Base-by-base conservation (phyloP, 92 coral and sea anemone genomes). In the Epizoanthus illoricatus region DNA sequence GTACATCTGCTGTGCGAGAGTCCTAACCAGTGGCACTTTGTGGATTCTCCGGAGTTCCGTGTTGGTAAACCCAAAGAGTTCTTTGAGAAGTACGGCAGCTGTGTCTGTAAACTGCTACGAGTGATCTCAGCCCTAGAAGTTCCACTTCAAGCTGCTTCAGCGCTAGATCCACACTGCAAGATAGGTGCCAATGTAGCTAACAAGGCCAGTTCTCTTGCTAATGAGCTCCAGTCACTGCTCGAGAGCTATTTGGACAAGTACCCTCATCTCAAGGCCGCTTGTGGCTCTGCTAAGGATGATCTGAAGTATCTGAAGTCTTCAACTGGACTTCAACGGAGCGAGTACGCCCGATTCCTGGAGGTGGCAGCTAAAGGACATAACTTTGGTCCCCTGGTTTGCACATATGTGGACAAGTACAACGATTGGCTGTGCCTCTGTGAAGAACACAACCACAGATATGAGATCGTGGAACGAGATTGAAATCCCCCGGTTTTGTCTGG, bases 41-140 rank as follows among this genome's bases (percentile, higher is more conserved):
- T 78, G 5, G 58, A 69, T 42, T 85, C 84, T 13, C 88, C 88
- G 5, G 88, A 84, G 17, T 79, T 85, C 75, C 88, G 85, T n/a
- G 71, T 85, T 57, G 80, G 80, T 23, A 85, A 85, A 39, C 88
- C 88, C 20, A 85, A 61, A 13, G 88, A 85, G 84, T 85, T 85
- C 56, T 69, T 85, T 45, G 19, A 79, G 54, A 85, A 59, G 73
- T 71, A 85, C 47, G 88, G 88, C 17, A 15, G 17, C 13, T 61
- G 85, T 39, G 84, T 79, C 39, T 85, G 80, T 79, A 79, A 69
- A 60, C 17, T 79, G 18, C 84, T 85, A 17, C 65, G 64, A 23
- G 36, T 61, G 36, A 79, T 85, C 17, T 36, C 84, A 0, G 69
- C 79, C 2, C 71, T 85, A 7, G 55, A 49, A 9, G 65, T 0